Conservation (phyloP, 2,113 vertebrate species). For the Callorhinus ursinus region DNA sequence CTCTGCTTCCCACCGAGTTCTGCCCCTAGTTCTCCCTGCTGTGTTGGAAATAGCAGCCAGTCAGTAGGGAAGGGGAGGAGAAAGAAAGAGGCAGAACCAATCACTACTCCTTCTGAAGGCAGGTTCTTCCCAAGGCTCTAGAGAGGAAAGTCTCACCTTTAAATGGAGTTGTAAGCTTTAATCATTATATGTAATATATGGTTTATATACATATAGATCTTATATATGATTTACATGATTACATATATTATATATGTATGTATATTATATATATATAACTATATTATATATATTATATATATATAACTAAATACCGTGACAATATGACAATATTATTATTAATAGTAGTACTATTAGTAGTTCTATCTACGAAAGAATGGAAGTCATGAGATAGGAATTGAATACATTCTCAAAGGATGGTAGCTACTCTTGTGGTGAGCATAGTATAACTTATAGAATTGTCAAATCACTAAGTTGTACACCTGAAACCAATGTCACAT, state of each 20-base stretch:
- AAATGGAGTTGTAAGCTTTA: background rate
- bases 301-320: background rate
- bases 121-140: background rate
- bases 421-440: background rate
- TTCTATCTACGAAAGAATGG: background rate
- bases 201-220: background rate
- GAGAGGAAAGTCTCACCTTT: background rate
- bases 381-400: background rate
- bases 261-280: background rate
- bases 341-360: background rate
- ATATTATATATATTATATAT: background rate
- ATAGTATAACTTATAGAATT: background rate
- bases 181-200: background rate
- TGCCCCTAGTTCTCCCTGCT: background rate
- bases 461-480: background rate
- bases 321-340: background rate
- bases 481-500: background rate
- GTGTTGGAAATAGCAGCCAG: background rate
- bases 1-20: fast-evolving
- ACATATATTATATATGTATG: too few relatives aligned
- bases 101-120: background rate
- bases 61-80: background rate
- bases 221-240: background rate
- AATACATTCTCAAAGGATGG: background rate
- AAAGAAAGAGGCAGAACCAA: background rate